Percentiles rank a stretch among this genome's conserved stretches.
Evolutionary conservation across 2,888 invertebrate genomes (phyloP).

Genomic region (Arge pagana): DNA sequence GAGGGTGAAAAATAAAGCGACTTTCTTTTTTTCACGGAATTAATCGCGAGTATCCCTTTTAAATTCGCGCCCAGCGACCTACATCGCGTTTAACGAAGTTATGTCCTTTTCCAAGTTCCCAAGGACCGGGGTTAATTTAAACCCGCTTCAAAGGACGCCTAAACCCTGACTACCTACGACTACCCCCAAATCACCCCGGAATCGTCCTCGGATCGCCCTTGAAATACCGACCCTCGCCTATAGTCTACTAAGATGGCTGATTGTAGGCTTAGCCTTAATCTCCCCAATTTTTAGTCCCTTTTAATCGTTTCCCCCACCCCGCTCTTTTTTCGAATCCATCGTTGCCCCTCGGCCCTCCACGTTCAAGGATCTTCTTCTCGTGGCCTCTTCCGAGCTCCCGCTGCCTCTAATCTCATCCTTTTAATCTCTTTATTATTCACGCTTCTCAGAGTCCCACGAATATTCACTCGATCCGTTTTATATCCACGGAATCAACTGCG

Average conservation of each 20-base stretch:
- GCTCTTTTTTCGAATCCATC: too few species aligned
- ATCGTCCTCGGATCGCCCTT: conserved; percentile 4
- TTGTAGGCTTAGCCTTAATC: conserved; percentile 22
- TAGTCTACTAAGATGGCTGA: conserved; percentile 17
- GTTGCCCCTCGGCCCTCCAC: too few species aligned
- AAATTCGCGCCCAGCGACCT: too few species aligned
- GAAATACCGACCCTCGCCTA: conserved; percentile 13
- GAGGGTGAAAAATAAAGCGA: too few species aligned
- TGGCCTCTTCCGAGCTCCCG: background rate
- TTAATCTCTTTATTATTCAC: conserved; percentile 22
- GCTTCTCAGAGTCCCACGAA: conserved; percentile 9
- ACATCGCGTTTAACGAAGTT: too few species aligned
- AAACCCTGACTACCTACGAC: conserved; percentile 11
- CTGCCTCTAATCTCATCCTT: conserved; percentile 15
- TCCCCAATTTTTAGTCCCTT: conserved; percentile 22
- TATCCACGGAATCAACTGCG: background rate
- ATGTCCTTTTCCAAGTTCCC: conserved; percentile 18
- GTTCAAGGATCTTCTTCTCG: conserved; percentile 13
- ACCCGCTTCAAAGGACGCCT: conserved; percentile 14
- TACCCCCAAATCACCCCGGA: conserved; percentile 15
- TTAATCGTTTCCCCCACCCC: conserved; percentile 12
- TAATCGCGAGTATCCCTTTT: too few species aligned
- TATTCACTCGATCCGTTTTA: conserved; percentile 4
- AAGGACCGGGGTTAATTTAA: conserved; percentile 20
- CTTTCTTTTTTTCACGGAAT: too few species aligned